A percentile compares a stretch with the other conserved stretches of the same genome.
These are phyloP conservation scores for Chloebia gouldiae DNA, from an alignment of 2,113 vertebrate species.

Conservation along the genomic window DNA sequence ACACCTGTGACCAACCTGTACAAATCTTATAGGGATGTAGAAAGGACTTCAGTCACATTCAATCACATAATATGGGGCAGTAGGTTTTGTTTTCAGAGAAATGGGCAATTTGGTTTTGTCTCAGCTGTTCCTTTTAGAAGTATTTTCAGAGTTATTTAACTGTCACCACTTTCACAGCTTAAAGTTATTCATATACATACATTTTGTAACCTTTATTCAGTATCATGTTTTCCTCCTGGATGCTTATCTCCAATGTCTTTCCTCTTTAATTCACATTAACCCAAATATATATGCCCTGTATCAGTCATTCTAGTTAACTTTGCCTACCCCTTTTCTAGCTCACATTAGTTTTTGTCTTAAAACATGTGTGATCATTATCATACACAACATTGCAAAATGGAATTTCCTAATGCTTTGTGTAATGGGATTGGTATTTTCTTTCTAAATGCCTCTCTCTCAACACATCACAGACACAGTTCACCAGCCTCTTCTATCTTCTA, in stretches of 20 bases:
- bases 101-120: not conserved
- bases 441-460: not conserved
- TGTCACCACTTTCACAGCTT: not conserved
- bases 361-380: not conserved
- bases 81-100: not conserved
- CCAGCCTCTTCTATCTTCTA: not conserved
- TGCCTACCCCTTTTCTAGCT: not conserved
- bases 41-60: not conserved
- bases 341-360: not conserved
- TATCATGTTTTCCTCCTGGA: not conserved
- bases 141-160: not conserved
- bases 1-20: not conserved
- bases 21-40: not conserved
- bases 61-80: fast-evolving
- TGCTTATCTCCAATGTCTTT: not conserved
- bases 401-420: not conserved
- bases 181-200: not conserved
- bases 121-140: not conserved
- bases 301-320: not conserved
- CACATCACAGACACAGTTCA: not conserved
- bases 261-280: not conserved
- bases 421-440: not conserved
- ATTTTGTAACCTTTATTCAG: not conserved
- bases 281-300: not conserved
- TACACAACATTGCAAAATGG: not conserved